These are phyloP conservation scores for Stomorhina lunata DNA, from an alignment of 2,888 invertebrate genomes.

Conservation along the genomic window DNA sequence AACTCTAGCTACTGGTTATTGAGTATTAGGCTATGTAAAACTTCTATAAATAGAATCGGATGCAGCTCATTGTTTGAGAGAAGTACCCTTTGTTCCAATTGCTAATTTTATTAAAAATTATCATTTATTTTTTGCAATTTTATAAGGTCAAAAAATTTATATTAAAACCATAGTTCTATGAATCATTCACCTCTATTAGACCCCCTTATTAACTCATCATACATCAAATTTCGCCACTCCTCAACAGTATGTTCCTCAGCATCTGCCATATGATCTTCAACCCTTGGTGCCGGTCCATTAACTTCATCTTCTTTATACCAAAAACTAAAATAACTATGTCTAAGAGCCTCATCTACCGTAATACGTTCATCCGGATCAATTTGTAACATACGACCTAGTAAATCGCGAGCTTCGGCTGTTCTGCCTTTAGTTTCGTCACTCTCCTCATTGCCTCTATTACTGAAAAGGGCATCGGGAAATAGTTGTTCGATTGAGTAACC, in stretches of 20 bases:
- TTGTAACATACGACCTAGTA: slow-evolving; percentile 98
- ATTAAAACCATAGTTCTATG: background rate
- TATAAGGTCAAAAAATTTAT: too few species aligned
- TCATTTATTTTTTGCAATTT: too few species aligned
- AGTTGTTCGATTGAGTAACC: slow-evolving; percentile 97
- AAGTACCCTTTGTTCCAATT: too few species aligned
- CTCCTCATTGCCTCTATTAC: slow-evolving; percentile 85
- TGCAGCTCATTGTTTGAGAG: too few species aligned
- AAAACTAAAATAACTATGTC: slow-evolving; percentile 99
- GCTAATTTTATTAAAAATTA: too few species aligned
- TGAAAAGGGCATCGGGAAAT: slow-evolving; percentile 98
- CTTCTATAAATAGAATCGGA: too few species aligned
- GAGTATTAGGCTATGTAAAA: too few species aligned
- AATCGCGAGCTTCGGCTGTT: slow-evolving; percentile 96
- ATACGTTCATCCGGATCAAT: slow-evolving; percentile 99
- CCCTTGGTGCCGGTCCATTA: slow-evolving; percentile 84
- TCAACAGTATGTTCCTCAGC: slow-evolving; percentile 23
- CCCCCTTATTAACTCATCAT: slow-evolving; percentile 1
- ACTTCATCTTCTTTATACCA: slow-evolving; percentile 99
- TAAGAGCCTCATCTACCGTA: slow-evolving; percentile 97
- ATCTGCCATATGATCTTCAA: slow-evolving; percentile 31
- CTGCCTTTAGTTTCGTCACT: slow-evolving; percentile 96
- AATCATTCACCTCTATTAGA: too few species aligned
- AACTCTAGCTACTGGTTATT: too few species aligned
- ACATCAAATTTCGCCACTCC: slow-evolving; percentile 47